Evolutionary conservation across 30 jellyfish, hydroid and myxozoan genomes (phyloP).

Genomic region (Hydractinia symbiolongicarpus): DNA sequence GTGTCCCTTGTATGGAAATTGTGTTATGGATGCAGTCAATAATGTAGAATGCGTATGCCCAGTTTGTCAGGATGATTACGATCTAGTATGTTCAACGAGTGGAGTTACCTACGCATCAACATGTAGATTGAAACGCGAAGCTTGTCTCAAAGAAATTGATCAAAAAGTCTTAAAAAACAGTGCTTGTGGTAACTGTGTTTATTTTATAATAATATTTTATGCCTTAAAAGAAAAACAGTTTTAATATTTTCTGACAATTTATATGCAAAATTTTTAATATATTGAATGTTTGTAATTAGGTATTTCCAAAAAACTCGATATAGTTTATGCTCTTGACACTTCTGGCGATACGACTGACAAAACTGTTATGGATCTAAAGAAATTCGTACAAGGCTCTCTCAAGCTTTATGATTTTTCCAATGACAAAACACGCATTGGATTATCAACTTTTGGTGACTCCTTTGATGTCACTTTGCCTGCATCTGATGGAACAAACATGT

Average conservation of each 20-base stretch:
- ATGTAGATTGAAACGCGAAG: constrained; percentile 49
- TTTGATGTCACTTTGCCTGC: constrained; percentile 27
- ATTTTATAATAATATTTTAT: background rate
- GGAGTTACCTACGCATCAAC: constrained; percentile 74
- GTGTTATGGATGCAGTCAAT: background rate
- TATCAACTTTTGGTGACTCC: constrained; percentile 16
- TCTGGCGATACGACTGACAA: constrained; percentile 28
- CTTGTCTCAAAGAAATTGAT: constrained; percentile 34
- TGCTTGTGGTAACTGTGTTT: constrained; percentile 57
- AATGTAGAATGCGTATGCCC: constrained; percentile 67
- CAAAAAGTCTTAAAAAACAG: constrained; percentile 8
- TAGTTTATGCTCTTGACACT: constrained; percentile 37
- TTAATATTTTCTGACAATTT: background rate
- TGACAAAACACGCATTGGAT: constrained; percentile 35
- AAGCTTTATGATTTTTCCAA: constrained; percentile 22
- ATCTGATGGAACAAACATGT: background rate
- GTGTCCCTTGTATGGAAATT: constrained; percentile 7
- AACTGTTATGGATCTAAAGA: constrained; percentile 40
- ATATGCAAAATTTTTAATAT: background rate
- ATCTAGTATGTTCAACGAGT: constrained; percentile 59
- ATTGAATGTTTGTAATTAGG: background rate
- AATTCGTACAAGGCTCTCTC: constrained; percentile 31
- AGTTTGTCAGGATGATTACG: constrained; percentile 38
- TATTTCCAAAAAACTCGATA: background rate
- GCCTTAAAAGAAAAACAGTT: background rate